phyloP scores from a whole-genome alignment of 1,140 invertebrate genomes.

The Matsumurasca onukii region DNA sequence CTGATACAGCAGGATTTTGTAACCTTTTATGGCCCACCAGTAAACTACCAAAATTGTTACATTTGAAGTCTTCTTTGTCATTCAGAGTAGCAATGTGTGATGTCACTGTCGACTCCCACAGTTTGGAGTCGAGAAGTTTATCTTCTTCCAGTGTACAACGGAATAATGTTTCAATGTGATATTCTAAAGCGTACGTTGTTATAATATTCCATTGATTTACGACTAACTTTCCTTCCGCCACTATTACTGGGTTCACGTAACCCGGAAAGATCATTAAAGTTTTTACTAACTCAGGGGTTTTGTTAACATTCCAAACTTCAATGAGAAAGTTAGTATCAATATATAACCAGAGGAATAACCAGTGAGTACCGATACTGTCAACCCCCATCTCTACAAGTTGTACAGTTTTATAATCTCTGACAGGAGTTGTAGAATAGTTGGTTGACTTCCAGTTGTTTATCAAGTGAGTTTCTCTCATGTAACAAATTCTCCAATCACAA shows the following conservation, averaged over 20 bases:
- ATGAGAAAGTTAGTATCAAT: not conserved
- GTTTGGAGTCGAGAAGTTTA: not conserved
- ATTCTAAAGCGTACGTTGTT: not conserved
- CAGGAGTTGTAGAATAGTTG: not conserved
- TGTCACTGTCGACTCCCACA: not conserved
- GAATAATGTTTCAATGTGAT: not conserved
- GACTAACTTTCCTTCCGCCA: not conserved
- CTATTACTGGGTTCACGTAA: too few relatives aligned
- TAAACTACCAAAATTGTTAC: not conserved
- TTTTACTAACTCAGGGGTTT: too few relatives aligned
- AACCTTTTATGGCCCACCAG: conserved; percentile 1
- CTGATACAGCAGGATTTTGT: not conserved
- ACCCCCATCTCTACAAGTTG: not conserved
- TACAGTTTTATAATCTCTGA: not conserved
- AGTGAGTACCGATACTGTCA: conserved; percentile 2
- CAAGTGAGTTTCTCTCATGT: conserved; percentile 15
- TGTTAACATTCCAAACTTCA: conserved; percentile 10
- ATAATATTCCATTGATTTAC: conserved; percentile 8
- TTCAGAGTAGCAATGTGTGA: not conserved
- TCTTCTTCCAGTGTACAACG: not conserved
- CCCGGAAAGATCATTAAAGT: too few relatives aligned
- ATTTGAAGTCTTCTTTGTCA: conserved; percentile 5
- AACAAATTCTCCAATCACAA: conserved; percentile 4
- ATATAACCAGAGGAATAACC: conserved; percentile 12
- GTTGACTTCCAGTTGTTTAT: conserved; percentile 7